Percentiles rank a stretch among this genome's conserved stretches.
Evolutionary conservation across 1,140 invertebrate species (phyloP).

Genomic region (Dryas iulia): DNA sequence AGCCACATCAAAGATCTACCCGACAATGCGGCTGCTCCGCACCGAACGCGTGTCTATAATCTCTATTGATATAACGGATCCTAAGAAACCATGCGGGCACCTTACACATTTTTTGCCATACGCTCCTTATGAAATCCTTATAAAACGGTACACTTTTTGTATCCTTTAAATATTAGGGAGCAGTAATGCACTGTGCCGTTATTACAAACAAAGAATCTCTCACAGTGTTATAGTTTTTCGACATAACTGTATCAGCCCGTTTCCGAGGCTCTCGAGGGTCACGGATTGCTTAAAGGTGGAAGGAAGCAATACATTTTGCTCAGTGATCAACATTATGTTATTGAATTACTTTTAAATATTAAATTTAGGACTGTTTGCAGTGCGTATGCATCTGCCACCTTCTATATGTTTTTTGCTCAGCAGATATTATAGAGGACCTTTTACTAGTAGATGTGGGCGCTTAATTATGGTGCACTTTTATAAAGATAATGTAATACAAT

Average conservation of each 20-base stretch:
- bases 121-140: conserved; percentile 53
- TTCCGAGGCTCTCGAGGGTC: conserved; percentile 48
- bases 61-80: conserved; percentile 76
- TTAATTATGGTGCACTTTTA: conserved; percentile 73
- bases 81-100: conserved; percentile 65
- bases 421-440: conserved; percentile 48
- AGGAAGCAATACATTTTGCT: conserved; percentile 78
- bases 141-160: conserved; percentile 74
- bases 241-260: conserved; percentile 72
- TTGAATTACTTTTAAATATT: conserved; percentile 77
- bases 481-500: conserved; percentile 79
- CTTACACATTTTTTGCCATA: conserved; percentile 64
- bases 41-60: conserved; percentile 73
- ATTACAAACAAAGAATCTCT: conserved; percentile 57
- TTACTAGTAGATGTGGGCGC: conserved; percentile 62
- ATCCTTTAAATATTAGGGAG: conserved; percentile 54
- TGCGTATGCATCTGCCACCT: conserved; percentile 66
- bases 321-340: conserved; percentile 73
- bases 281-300: conserved; percentile 64
- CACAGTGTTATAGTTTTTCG: conserved; percentile 73
- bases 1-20: conserved; percentile 67
- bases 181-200: conserved; percentile 65
- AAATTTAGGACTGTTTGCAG: conserved; percentile 65
- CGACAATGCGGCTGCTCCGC: conserved; percentile 62
- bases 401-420: conserved; percentile 54